Evolutionary conservation across 2,888 invertebrate genomes (phyloP).

Genomic region (Watsonalla binaria): DNA sequence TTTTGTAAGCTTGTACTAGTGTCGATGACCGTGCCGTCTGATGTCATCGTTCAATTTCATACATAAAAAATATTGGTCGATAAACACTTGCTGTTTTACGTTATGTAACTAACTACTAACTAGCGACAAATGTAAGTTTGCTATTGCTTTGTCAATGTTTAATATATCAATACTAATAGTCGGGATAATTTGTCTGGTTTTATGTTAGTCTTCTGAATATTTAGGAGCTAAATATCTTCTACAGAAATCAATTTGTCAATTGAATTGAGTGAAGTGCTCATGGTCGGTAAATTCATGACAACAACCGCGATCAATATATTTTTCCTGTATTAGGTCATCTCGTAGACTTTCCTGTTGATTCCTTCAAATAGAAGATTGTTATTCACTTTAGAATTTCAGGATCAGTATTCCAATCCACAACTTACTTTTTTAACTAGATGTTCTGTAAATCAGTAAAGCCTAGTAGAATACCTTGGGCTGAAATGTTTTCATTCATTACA

Average conservation of each 20-base stretch:
- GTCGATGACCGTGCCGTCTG: background rate
- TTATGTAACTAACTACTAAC: background rate
- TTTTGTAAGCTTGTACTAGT: background rate
- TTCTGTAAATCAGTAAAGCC: background rate
- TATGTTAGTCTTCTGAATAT: background rate
- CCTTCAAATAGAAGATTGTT: background rate
- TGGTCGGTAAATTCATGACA: background rate
- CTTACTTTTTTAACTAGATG: too few relatives aligned
- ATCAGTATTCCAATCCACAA: too few relatives aligned
- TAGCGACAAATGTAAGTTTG: background rate
- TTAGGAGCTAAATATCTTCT: background rate
- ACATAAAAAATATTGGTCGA: background rate
- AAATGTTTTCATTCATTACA: constrained; percentile 2
- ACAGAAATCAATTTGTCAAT: background rate
- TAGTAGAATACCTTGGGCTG: background rate
- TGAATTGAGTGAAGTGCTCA: background rate
- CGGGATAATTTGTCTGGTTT: background rate
- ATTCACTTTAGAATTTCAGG: background rate
- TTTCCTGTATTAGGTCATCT: background rate
- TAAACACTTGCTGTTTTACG: background rate
- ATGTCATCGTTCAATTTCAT: background rate
- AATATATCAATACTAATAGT: background rate
- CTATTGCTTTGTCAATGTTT: background rate
- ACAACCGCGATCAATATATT: background rate
- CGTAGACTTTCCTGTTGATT: background rate